Base-by-base conservation (phyloP, 2,113 vertebrate genomes). In the Larimichthys polyactis region DNA sequence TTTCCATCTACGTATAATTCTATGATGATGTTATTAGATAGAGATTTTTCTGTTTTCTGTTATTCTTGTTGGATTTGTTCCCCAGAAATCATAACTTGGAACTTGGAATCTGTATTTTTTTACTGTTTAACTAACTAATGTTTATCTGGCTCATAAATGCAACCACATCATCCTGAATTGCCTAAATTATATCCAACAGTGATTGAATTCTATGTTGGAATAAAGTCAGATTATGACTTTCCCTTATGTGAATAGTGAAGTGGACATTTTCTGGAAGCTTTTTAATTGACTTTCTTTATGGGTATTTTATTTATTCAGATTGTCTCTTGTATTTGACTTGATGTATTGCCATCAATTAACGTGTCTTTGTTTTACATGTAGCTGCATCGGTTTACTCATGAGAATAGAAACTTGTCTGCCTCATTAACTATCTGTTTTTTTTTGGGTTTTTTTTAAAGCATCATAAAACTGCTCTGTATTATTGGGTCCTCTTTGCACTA, bases 401-500 rank as follows among this genome's bases (percentile, higher is more conserved):
- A 64, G 32, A 77, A 17, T 19, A 65, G 5, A 69, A 24, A 0
- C 1, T 79, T 36, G 32, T 74, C 51, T 64, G n/a, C 16, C 60
- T 65, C 78, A 66, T 63, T 49, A 16, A 86, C 55, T 20, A 29
- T 12, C 3, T 78, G 6, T 32, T 20, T 27, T 36, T 36, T 7
- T 36, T 44, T 58, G 8, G 6, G 24, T 20, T 36, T 40, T 40
- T 40, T 40, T 44, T 58, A 7, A 52, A 71, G 17, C 4, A 36
- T 19, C 16, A 10, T 3, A 40, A 8, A 40, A 40, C 36, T 4
- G 2, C 15, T 66, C 4, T 24, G 11, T 79, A 22, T 60, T 24
- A 20, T 73, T 78, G 66, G 4, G 11, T 60, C 20, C 4, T 70
- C 11, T 71, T 77, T 77, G 75, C 71, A 86, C 80, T 69, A 60